Evolutionary conservation across 2,888 invertebrate genomes (phyloP), one percentile per base, ranked within the genome.

Genomic region (Spisula subtruncata): DNA sequence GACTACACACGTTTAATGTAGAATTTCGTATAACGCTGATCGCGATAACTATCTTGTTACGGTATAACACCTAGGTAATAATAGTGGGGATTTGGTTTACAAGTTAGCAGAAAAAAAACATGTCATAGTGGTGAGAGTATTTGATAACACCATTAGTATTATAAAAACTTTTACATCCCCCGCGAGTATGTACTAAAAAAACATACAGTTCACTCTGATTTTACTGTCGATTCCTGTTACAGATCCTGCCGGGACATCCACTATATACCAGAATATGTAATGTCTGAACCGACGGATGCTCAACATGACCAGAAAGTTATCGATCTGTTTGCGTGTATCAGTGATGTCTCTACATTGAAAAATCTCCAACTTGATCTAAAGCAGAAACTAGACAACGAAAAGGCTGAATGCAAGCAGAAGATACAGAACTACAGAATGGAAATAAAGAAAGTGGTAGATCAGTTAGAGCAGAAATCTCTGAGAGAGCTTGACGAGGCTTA

Each of bases 381-480:
- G 60, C 25, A n/a, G 10, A 25, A 66, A n/a, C 25, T 66, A 66
- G 60, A 20, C 6, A 66, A 66, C 0, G 60, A 66, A 4, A 66
- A 66, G 25, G 60, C 2, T n/a, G n/a, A 20, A 25, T 66, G 60
- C 25, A n/a, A 25, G 25, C n/a, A 66, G 8, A 25, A n/a, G 25
- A 66, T 66, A 66, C 60, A 66, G 10, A 66, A 25, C n/a, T 66
- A n/a, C 60, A n/a, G 60, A 66, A 10, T 66, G n/a, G 25, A 66
- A 66, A 66, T 66, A n/a, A 66, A 66, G 10, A 25, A 66, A 66
- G 60, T 66, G 60, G 25, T 66, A 66, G 60, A 66, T n/a, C 20
- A 66, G 10, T n/a, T 66, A 25, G 60, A 66, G 6, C 25, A 66
- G 25, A 66, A 4, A 20, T 66, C 60, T 25, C 60, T 66, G 25